Conservation (phyloP, 2,888 invertebrate species). For the Pseudolycoriella hygida region DNA sequence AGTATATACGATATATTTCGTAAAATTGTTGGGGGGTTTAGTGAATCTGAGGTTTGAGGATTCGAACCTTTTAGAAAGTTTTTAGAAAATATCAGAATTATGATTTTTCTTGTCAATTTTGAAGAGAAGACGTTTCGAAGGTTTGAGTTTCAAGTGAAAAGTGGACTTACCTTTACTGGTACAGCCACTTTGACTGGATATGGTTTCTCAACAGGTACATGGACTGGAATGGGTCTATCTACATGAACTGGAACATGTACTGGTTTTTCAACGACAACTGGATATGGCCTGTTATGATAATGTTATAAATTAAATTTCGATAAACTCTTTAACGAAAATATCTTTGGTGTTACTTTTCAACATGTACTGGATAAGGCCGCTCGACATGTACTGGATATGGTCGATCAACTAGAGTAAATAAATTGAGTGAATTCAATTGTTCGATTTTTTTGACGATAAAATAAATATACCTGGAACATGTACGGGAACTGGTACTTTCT, state of each 20-base stretch:
- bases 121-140: no score
- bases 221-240: conserved; percentile 38
- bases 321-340: conserved; percentile 46
- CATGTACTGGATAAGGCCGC: conserved; percentile 38
- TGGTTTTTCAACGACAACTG: conserved; percentile 50
- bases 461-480: background rate
- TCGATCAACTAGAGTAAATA: conserved; percentile 39
- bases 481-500: conserved; percentile 36
- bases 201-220: conserved; percentile 31
- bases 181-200: conserved; percentile 30
- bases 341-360: conserved; percentile 52
- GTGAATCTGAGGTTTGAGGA: no score
- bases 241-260: conserved; percentile 48
- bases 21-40: no score
- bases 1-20: no score
- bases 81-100: no score
- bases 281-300: conserved; percentile 37
- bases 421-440: no score
- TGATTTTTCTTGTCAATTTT: no score
- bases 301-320: conserved; percentile 31
- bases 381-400: conserved; percentile 44
- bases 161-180: no score
- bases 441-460: no score
- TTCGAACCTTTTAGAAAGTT: no score
- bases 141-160: no score